Base-by-base conservation (phyloP, 1,140 invertebrate genomes). In the Cotesia glomerata region DNA sequence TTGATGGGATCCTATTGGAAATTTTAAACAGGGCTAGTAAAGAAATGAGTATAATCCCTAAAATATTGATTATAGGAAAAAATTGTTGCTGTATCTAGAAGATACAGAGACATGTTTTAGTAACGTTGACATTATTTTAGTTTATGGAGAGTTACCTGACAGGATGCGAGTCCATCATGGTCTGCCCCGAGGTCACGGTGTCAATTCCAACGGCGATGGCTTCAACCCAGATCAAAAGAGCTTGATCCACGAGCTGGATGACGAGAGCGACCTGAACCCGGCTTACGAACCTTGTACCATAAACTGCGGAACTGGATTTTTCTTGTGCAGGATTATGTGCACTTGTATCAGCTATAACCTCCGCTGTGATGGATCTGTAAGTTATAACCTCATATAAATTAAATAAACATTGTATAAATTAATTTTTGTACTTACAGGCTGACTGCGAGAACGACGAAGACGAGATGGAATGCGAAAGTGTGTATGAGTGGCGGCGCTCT, bases 371-470 rank as follows among this genome's bases (percentile, higher is more conserved):
- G 81, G 83, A 66, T 69, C 72, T 36, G 80, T 84, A 45, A 79
- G 81, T 39, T 34, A 16, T 63, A 32, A 5, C 52, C 67, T 65
- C 9, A 26, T 9, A 7, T 49, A 5, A 63, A 62, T 65, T 52
- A 9, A 54, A 9, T 0, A 36, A 7, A 49, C 59, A 26, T 26
- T 26, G 13, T 61, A 32, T 56, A 32, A 34, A 26, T 5, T 7
- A 56, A 18, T 18, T 49, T 63, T 18, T 11, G 36, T 4, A 26
- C 26, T 18, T 32, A 49, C 82, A 89, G 74, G 78, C 85, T 0
- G 91, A 93, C 74, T 93, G 93, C 78, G 89, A 89, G 0, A 89
- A 89, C 51, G 88, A 89, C 0, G 91, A 93, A 77, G 92, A 93
- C 74, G 93, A 94, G 82, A 81, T 89, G 1, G 88, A 91, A 62